Base-by-base conservation (phyloP, 2,113 vertebrate genomes). In the Scomber colias region DNA sequence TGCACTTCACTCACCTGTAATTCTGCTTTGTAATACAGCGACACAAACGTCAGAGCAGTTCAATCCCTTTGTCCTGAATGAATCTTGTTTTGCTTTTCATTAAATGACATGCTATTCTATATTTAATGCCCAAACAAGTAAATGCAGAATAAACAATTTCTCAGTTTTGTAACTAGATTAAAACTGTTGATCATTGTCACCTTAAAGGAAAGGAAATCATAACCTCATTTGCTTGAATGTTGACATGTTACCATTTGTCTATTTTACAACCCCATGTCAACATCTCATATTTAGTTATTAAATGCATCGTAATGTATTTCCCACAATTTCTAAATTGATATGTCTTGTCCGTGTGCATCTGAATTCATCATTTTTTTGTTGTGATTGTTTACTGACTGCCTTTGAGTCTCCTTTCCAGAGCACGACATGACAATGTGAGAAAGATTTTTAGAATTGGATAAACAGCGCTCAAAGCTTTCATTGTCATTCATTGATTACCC, bases 401-500 rank as follows among this genome's bases (percentile, higher is more conserved):
- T 65, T 27, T 40, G 44, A 61, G 35, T 53, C 11, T 49, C 59
- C 71, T 19, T 54, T 48, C 19, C 13, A 14, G 19, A 73, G 5
- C 44, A 45, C 48, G 67, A 69, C 16, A 57, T 13, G 45, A n/a
- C 14, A 60, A 31, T 56, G 11, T 56, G 5, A 62, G 16, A 50
- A 69, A 12, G 57, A 59, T 82, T 80, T 79, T 57, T 83, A 53
- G 14, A 67, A 62, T 66, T 55, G 45, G 21, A 81, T 44, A 74
- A 86, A 75, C 45, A 45, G 50, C 0, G 6, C 50, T 67, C 44
- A 84, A 85, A 51, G 71, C 66, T 54, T 65, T 79, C 56, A 82
- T 80, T 82, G 69, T 84, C 57, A 53, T 79, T 24, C 79, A 87
- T 84, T 79, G 88, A 91, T 87, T 55, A 66, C 9, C 46, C 35